Conservation (phyloP, 2,888 invertebrate genomes). For the Tenthredo scrophulariae region DNA sequence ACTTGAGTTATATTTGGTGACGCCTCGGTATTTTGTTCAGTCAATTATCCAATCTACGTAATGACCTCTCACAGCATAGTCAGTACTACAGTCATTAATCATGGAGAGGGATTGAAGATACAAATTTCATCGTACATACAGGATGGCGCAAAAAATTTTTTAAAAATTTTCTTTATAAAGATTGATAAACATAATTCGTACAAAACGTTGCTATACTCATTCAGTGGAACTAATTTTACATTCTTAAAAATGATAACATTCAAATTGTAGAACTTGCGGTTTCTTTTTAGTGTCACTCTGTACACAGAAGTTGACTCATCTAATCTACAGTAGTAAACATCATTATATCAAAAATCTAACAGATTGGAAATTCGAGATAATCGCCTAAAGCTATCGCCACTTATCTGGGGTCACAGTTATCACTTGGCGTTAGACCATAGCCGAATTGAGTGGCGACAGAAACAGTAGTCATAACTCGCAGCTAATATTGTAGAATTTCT, state of each 20-base stretch:
- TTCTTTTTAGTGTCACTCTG: neutral
- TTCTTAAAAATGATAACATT: neutral
- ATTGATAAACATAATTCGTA: no score
- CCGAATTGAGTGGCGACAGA: neutral
- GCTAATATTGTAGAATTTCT: neutral
- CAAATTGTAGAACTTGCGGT: neutral
- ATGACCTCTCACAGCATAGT: neutral
- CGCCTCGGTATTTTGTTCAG: neutral
- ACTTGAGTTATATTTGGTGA: neutral
- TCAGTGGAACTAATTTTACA: neutral
- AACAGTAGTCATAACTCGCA: neutral
- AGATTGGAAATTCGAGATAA: neutral
- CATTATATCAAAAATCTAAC: neutral
- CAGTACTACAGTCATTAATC: no score
- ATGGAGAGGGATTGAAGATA: neutral
- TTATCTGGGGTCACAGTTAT: neutral
- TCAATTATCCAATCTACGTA: neutral
- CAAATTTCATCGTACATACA: neutral
- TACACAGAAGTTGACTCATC: neutral
- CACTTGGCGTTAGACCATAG: neutral
- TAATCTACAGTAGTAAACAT: neutral
- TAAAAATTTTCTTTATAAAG: no score
- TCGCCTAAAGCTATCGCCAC: neutral
- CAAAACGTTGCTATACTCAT: neutral
- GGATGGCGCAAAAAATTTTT: no score